Evolutionary conservation across 2,797 vertebrate genomes (phyloP).

Genomic region (Chaetodon trifasciatus): DNA sequence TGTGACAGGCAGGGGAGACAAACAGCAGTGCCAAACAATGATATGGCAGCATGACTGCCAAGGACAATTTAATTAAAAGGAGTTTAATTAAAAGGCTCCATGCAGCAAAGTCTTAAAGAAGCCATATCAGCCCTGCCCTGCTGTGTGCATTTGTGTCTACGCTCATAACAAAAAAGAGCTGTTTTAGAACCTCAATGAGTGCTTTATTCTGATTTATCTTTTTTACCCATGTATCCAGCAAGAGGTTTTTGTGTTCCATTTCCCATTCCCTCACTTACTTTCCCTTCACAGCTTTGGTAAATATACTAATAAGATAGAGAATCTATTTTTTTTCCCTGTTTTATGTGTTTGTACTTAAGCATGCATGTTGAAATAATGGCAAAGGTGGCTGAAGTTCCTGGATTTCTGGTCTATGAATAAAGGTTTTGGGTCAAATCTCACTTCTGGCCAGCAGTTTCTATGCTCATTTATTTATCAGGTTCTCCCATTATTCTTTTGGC

Average conservation of each 20-base stretch:
- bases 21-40: conserved; percentile 64
- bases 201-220: conserved; percentile 59
- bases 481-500: conserved; percentile 2
- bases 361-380: not conserved
- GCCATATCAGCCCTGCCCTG: conserved; percentile 69
- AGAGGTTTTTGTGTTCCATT: conserved; percentile 39
- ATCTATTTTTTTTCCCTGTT: not conserved
- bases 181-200: conserved; percentile 46
- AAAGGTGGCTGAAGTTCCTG: not conserved
- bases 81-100: conserved; percentile 79
- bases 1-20: conserved; percentile 63
- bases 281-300: conserved; percentile 7
- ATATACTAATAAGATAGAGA: conserved; percentile 19
- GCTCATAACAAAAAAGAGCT: conserved; percentile 49
- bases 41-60: conserved; percentile 70
- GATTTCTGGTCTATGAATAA: conserved; percentile 8
- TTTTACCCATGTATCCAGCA: conserved; percentile 23
- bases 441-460: not conserved
- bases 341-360: not conserved
- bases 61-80: conserved; percentile 75
- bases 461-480: conserved; percentile 6
- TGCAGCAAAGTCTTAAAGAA: conserved; percentile 69
- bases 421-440: conserved; percentile 6
- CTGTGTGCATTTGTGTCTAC: conserved; percentile 65
- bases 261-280: conserved; percentile 16